These are phyloP conservation scores for Drosophila buzzatii DNA, from an alignment of 2,888 invertebrate species.

Conservation along the genomic window DNA sequence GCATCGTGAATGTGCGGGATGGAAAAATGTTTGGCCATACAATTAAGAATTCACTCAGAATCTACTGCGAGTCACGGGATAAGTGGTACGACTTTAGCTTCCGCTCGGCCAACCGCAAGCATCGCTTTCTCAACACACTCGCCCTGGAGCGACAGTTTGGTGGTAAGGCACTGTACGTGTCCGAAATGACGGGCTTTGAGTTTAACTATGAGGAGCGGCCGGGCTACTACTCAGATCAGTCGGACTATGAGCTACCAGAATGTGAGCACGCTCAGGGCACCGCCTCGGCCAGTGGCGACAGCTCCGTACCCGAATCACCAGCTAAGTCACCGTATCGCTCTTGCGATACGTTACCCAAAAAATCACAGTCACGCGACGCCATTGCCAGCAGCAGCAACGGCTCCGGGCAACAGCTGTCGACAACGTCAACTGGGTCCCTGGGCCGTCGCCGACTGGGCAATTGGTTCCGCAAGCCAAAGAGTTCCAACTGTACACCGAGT, in stretches of 20 bases:
- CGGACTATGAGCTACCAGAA: slow-evolving; percentile 82
- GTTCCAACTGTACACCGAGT: slow-evolving; percentile 84
- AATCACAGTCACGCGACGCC: slow-evolving; percentile 72
- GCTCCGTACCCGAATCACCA: slow-evolving; percentile 82
- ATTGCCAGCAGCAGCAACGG: slow-evolving; percentile 48
- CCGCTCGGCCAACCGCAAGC: slow-evolving; percentile 90
- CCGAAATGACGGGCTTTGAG: slow-evolving; percentile 83
- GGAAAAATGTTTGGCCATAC: slow-evolving; percentile 89
- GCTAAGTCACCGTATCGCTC: slow-evolving; percentile 80
- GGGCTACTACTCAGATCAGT: slow-evolving; percentile 83
- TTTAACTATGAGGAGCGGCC: slow-evolving; percentile 82
- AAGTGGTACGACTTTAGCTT: slow-evolving; percentile 93
- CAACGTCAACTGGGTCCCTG: slow-evolving; percentile 81
- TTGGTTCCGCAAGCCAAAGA: slow-evolving; percentile 85
- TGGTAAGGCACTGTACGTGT: slow-evolving; percentile 84
- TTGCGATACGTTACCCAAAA: slow-evolving; percentile 73
- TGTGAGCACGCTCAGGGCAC: slow-evolving; percentile 58
- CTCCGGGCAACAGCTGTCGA: slow-evolving; percentile 55
- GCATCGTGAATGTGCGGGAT: slow-evolving; percentile 89
- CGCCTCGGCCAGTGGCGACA: slow-evolving; percentile 74
- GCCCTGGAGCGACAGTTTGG: slow-evolving; percentile 87
- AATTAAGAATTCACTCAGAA: slow-evolving; percentile 91
- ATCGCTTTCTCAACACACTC: slow-evolving; percentile 89
- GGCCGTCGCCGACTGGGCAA: slow-evolving; percentile 85
- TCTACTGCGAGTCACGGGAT: slow-evolving; percentile 89